Conservation (phyloP, 2,113 vertebrate species). For the Centropristis striata region DNA sequence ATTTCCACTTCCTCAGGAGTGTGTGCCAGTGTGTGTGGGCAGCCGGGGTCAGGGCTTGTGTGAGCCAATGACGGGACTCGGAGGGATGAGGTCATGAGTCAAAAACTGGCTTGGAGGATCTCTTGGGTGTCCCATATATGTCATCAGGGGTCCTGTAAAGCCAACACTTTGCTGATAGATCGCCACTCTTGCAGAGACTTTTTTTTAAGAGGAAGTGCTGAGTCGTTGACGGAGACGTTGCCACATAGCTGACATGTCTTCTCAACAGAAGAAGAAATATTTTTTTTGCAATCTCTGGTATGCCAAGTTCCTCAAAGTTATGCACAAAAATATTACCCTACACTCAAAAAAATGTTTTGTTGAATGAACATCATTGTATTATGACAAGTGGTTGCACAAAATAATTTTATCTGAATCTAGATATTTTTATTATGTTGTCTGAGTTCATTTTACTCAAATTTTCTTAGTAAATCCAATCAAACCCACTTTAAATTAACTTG, state of each 20-base stretch:
- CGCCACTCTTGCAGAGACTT: slow-evolving; percentile 59
- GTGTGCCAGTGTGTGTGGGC: slow-evolving; percentile 19
- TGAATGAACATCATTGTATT: too few species aligned
- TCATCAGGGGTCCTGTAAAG: slow-evolving; percentile 69
- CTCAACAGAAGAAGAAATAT: slow-evolving; percentile 25
- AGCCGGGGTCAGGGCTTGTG: slow-evolving; percentile 56
- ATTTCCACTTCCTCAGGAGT: slow-evolving; percentile 67
- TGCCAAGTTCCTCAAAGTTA: slow-evolving; percentile 34
- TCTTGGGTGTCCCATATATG: slow-evolving; percentile 75
- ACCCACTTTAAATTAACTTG: too few species aligned
- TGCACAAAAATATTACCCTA: background rate
- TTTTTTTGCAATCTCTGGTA: background rate
- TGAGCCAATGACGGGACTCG: slow-evolving; percentile 66
- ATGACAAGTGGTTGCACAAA: too few species aligned
- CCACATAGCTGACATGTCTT: slow-evolving; percentile 58
- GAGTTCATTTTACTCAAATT: too few species aligned
- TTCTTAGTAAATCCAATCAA: too few species aligned
- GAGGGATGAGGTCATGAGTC: slow-evolving; percentile 70
- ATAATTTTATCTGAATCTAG: too few species aligned
- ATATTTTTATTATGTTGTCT: too few species aligned
- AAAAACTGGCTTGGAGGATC: slow-evolving; percentile 52
- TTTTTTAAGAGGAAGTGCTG: slow-evolving; percentile 75
- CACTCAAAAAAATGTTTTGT: too few species aligned
- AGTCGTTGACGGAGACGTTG: slow-evolving; percentile 65
- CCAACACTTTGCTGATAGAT: slow-evolving; percentile 76